Evolutionary conservation across 2,888 invertebrate genomes (phyloP).

Genomic region (Tetanocera ferruginea): DNA sequence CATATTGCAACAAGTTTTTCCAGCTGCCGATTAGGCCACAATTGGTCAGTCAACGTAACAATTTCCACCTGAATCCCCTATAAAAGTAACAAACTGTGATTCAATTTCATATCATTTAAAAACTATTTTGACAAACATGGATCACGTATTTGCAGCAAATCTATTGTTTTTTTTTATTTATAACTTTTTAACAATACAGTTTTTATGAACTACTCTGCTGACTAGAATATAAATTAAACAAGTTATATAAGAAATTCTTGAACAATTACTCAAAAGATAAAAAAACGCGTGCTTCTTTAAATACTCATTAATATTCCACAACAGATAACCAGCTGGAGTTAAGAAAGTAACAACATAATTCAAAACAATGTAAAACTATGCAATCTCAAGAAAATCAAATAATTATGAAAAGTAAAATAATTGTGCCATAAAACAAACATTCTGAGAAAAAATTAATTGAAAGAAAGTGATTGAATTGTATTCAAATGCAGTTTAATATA

Average conservation of each 20-base stretch:
- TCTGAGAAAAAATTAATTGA: neutral
- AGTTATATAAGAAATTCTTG: neutral
- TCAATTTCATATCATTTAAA: neutral
- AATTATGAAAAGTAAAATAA: slow-evolving; percentile 40
- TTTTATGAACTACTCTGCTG: too few relatives aligned
- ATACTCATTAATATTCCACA: neutral
- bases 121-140: neutral
- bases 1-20: neutral
- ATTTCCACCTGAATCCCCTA: slow-evolving; percentile 4
- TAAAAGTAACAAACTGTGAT: neutral
- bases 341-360: neutral
- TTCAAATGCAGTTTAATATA: slow-evolving; percentile 6
- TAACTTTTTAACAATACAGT: neutral
- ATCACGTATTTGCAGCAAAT: neutral
- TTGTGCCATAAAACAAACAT: slow-evolving; percentile 38
- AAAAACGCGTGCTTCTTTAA: neutral
- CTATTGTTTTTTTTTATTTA: neutral
- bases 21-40: neutral
- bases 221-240: neutral
- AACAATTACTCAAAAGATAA: neutral
- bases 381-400: neutral
- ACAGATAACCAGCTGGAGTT: neutral
- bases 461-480: neutral
- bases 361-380: neutral
- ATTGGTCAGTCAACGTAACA: slow-evolving; percentile 14